Evolutionary conservation across 2,113 vertebrate genomes (phyloP).

Genomic region (Rallus limicola): DNA sequence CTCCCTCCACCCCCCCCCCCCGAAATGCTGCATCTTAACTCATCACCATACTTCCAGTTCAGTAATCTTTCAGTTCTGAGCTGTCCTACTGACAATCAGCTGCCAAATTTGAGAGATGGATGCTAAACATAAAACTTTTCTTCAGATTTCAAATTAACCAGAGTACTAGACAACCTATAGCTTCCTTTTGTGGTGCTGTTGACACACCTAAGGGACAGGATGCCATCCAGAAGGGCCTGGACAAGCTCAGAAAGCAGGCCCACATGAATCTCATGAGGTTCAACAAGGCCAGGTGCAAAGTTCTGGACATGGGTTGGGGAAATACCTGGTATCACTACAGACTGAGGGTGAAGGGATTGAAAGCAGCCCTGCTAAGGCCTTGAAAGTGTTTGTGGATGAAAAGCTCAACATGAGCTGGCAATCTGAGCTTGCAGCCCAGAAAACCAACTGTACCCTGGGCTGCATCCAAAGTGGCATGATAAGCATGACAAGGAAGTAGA

Average conservation of each 20-base stretch:
- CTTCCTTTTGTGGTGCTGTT: accelerated
- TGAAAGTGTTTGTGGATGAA: background rate
- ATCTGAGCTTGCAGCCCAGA: accelerated
- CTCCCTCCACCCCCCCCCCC: no score
- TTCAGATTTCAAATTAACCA: background rate
- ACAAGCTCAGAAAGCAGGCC: background rate
- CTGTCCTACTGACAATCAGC: background rate
- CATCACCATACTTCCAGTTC: background rate
- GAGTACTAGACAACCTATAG: background rate
- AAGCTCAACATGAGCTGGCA: accelerated
- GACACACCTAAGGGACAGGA: background rate
- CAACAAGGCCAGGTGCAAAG: background rate
- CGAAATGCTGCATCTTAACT: background rate
- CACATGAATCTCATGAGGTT: background rate
- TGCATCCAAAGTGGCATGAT: accelerated
- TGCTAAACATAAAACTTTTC: background rate
- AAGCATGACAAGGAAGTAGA: background rate
- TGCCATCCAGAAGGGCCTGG: background rate
- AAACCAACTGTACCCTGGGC: accelerated
- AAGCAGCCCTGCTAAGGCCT: accelerated
- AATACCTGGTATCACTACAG: background rate
- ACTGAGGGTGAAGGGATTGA: background rate
- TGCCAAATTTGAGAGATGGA: background rate
- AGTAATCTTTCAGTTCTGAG: background rate
- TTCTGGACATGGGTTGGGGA: accelerated